These are phyloP conservation scores for Porites evermanni DNA, from an alignment of 92 coral and sea anemone species.

Conservation along the genomic window DNA sequence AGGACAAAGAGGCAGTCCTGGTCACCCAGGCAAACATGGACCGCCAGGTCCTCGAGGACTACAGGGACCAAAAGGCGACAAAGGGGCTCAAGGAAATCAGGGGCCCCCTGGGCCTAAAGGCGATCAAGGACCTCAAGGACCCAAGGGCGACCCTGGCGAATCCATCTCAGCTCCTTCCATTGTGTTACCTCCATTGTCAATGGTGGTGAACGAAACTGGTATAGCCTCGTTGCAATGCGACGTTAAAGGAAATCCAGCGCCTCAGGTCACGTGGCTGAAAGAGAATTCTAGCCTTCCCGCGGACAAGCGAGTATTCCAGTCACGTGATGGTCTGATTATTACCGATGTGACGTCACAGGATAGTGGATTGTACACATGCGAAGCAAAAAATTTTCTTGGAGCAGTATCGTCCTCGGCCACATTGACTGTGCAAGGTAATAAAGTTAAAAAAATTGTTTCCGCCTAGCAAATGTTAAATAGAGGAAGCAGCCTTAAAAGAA, in stretches of 20 bases:
- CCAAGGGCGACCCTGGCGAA: conserved; percentile 64
- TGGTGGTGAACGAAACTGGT: conserved; percentile 54
- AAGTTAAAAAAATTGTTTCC: neutral
- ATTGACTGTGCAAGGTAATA: conserved; percentile 71
- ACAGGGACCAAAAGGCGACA: conserved; percentile 18
- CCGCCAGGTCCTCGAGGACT: conserved; percentile 32
- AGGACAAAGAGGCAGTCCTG: conserved; percentile 46
- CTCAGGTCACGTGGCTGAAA: conserved; percentile 79
- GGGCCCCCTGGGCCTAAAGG: conserved; percentile 78
- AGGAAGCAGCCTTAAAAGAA: too few species aligned
- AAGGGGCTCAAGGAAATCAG: conserved; percentile 26
- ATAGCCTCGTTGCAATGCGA: conserved; percentile 67
- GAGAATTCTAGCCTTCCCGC: conserved; percentile 32
- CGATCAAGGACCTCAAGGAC: conserved; percentile 69
- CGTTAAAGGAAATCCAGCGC: conserved; percentile 73
- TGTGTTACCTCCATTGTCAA: conserved; percentile 49
- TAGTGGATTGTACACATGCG: conserved; percentile 64
- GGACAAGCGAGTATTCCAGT: conserved; percentile 41
- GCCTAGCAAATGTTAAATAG: neutral
- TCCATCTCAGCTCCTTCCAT: conserved; percentile 70
- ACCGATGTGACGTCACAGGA: conserved; percentile 45
- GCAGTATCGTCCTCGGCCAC: conserved; percentile 38
- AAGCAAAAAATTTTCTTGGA: conserved; percentile 67
- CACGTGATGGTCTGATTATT: conserved; percentile 61
- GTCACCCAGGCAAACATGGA: conserved; percentile 47